Conservation (phyloP, 2,797 vertebrate species). For the Hemibagrus guttatus region DNA sequence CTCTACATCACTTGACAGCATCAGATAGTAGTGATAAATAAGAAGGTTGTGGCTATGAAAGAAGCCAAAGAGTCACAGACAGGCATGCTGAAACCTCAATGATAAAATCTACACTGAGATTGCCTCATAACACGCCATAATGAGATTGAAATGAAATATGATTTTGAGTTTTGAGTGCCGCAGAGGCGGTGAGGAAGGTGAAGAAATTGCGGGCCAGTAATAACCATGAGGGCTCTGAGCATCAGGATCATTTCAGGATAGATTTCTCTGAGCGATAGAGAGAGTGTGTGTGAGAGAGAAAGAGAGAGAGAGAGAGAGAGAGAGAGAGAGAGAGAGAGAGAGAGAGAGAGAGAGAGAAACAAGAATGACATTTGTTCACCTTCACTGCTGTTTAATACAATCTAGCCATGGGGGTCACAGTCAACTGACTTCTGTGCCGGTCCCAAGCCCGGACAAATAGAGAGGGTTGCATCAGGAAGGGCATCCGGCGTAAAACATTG, state of each 20-base stretch:
- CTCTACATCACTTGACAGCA: no score
- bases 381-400: slow-evolving; percentile 6
- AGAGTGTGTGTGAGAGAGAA: neutral
- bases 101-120: neutral
- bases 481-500: no score
- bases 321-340: no score
- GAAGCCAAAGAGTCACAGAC: neutral
- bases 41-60: neutral
- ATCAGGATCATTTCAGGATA: neutral
- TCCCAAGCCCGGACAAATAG: no score
- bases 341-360: no score
- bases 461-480: no score
- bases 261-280: neutral
- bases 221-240: neutral
- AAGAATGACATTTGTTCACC: neutral
- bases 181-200: slow-evolving; percentile 5
- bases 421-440: no score
- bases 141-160: neutral
- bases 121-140: neutral
- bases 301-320: no score
- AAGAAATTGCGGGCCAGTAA: slow-evolving; percentile 22
- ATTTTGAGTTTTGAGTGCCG: neutral
- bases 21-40: neutral
- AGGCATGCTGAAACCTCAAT: neutral
- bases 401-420: no score